Conservation (phyloP, 92 coral and sea anemone genomes). For the Galaxea fascicularis region DNA sequence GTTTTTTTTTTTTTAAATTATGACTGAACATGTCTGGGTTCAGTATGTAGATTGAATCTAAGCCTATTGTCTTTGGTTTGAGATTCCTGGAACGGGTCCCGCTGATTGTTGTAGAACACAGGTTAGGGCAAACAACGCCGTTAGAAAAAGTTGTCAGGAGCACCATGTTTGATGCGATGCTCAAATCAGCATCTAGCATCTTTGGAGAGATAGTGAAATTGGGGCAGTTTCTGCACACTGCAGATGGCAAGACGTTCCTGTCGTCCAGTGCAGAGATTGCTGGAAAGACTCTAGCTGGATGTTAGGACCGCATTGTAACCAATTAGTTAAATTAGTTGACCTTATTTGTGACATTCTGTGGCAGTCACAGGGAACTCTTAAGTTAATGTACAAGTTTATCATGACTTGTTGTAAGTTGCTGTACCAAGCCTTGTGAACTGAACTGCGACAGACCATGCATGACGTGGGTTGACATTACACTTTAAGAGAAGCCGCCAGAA, state of each 20-base stretch:
- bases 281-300: neutral
- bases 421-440: too few species aligned
- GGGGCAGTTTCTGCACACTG: conserved; percentile 34
- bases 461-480: too few species aligned
- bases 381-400: conserved; percentile 1
- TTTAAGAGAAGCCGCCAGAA: too few species aligned
- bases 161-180: conserved; percentile 3
- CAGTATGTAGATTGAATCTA: conserved; percentile 2
- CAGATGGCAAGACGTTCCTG: conserved; percentile 27
- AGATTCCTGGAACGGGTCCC: conserved; percentile 13
- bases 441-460: too few species aligned
- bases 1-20: too few species aligned
- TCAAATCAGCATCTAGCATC: conserved; percentile 26
- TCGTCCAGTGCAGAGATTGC: conserved; percentile 29
- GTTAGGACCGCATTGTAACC: conserved; percentile 2
- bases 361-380: conserved; percentile 23
- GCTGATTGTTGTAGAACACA: neutral
- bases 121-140: conserved; percentile 8
- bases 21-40: too few species aligned
- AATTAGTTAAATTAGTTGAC: too few species aligned
- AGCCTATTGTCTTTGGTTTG: conserved; percentile 6
- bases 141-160: conserved; percentile 12
- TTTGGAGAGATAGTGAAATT: conserved; percentile 37
- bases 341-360: conserved; percentile 2
- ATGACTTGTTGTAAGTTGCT: too few species aligned